A percentile compares a stretch with the other conserved stretches of the same genome.
These are phyloP conservation scores for Pogonognathellus flavescens DNA, from an alignment of 1,140 invertebrate genomes.

Conservation along the genomic window DNA sequence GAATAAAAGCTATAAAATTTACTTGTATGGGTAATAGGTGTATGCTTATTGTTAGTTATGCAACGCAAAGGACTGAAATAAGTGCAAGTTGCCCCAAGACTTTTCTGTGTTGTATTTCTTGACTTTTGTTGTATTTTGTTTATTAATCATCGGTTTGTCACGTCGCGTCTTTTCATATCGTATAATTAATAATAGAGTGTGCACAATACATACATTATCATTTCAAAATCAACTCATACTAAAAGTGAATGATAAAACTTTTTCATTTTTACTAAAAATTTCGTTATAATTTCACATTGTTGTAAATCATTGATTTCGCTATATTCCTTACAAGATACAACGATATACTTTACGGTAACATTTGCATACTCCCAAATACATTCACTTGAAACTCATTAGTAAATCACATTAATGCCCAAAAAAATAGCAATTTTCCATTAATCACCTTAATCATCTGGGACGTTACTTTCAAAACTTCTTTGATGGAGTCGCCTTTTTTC, in stretches of 20 bases:
- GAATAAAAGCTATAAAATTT: no score
- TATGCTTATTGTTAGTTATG: background rate
- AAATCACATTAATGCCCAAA: conserved; percentile 37
- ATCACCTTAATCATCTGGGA: conserved; percentile 5
- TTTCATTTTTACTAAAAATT: background rate
- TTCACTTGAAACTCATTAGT: conserved; percentile 19
- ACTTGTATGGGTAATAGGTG: no score
- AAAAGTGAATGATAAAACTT: no score
- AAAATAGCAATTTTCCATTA: conserved; percentile 29
- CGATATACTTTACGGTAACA: conserved; percentile 25
- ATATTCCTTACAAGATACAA: background rate
- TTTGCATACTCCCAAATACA: conserved; percentile 8
- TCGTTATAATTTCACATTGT: background rate
- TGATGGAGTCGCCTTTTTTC: background rate
- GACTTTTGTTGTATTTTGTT: conserved; percentile 28
- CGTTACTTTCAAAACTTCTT: background rate
- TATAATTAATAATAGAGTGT: conserved; percentile 16
- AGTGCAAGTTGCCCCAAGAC: background rate
- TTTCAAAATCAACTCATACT: background rate
- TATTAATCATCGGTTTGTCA: conserved; percentile 37
- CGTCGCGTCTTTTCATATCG: background rate
- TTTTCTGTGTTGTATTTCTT: background rate
- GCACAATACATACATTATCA: background rate
- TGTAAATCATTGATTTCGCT: background rate
- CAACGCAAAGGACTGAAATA: background rate